Base-by-base conservation (phyloP, 2,888 invertebrate species). In the Embidobia sp. region DNA sequence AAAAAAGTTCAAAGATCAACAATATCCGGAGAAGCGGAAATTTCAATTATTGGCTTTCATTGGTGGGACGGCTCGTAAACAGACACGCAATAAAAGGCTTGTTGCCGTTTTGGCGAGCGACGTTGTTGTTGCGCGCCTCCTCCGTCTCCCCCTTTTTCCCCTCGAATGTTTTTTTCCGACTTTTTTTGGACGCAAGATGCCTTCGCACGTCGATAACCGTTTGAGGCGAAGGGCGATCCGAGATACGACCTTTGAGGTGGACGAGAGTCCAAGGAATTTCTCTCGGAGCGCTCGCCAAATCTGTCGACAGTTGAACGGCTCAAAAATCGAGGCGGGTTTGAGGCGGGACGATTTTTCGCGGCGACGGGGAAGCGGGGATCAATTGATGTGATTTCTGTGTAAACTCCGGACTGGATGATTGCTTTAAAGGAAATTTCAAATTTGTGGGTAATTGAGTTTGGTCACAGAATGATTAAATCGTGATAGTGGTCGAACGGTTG, bases 1-100 rank as follows among this genome's bases (percentile, higher is more conserved):
- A 69, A 77, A 72, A 64, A 76, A 66, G 76, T 70, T 59, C 42
- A 76, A 70, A 70, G 76, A 76, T 70, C 69, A 76, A 76, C 76
- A 76, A 66, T 76, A 66, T 70, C 70, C 69, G 70, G 59, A 40
- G 53, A 70, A 70, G 64, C 70, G 76, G 76, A 76, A 70, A 76
- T 70, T 59, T 69, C 64, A 76, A 76, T 76, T 76, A 70, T 70
- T 66, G 59, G 64, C 69, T 70, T 70, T 70, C 70, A 70, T 70
- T 66, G 70, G 61, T 40, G 48, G 67, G 61, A 73, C 40, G 64
- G 46, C 57, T 73, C 57, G 73, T 64, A 73, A 64, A 73, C 73
- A 59, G 57, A 73, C 73, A 57, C 73, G 73, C 73, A 72, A 72
- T 72, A 72, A 72, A 72, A 35, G 55, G 48, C 72, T 72, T 57